Evolutionary conservation across 53 echinoderm and acorn worm species (phyloP), one percentile per base, ranked within the genome.

Genomic region (Crossaster papposus): DNA sequence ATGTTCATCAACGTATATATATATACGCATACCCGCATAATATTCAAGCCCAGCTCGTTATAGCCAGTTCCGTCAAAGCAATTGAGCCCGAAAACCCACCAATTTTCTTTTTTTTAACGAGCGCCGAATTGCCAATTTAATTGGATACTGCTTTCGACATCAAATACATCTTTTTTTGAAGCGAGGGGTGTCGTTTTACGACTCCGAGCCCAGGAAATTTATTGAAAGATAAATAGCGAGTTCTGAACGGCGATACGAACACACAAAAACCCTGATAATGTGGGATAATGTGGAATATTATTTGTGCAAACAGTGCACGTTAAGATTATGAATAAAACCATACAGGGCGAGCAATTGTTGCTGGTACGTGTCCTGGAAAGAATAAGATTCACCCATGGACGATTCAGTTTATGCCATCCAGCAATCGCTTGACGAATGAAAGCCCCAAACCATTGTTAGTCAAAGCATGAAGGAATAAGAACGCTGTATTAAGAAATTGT

Each of bases 1-100:
- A 70, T 30, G 28, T 10, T 6, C 28, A 18, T 28, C 20, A 4
- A 26, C 28, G 68, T 68, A 22, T 64, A 22, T 64, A 18, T 64
- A 64, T 22, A 22, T 3, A 22, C 17, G 30, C 38, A 15, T 44
- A 50, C 78, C 78, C 22, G 78, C 78, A 78, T 13, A 77, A 30
- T 78, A 5, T 24, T n/a, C n/a, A 78, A 78, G n/a, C 78, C 78
- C 51, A 22, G 78, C 78, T 78, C 51, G 26, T 78, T 78, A n/a
- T n/a, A 50, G 33, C 1, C 20, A 73, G 74, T 73, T 73, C 78
- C 78, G 51, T 78, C 51, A 51, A 24, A 18, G 20, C 78, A 26
- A 28, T 68, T 26, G 68, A 68, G 28, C 11, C 28, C 24, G 22
- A 26, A 18, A 11, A 24, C 78, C 34, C 78, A 51, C 38, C 24